Percentiles rank a stretch among this genome's conserved stretches.
Conservation (phyloP, 2,113 vertebrate species). For the Willisornis vidua region DNA sequence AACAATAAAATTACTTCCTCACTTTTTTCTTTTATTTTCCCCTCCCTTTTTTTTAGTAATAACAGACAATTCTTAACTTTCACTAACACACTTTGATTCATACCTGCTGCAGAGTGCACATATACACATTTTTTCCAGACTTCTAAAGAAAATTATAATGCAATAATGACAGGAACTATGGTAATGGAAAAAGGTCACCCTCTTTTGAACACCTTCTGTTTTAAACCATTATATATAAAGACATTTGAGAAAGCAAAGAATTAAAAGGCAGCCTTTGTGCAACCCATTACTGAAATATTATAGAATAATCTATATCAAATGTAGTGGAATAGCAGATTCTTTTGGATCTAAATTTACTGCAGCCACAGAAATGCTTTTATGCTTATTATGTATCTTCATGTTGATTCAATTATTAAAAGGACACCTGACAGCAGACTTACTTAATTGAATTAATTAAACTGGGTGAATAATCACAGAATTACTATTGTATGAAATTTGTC, state of each 20-base stretch:
- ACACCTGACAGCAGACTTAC: conserved; percentile 89
- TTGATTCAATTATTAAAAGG: conserved; percentile 95
- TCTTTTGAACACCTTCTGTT: conserved; percentile 86
- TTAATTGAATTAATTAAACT: conserved; percentile 93
- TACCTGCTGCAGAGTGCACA: conserved; percentile 78
- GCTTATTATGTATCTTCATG: conserved; percentile 88
- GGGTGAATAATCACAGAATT: conserved; percentile 84
- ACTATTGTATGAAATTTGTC: conserved; percentile 81
- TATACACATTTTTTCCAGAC: conserved; percentile 82
- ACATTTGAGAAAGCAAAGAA: conserved; percentile 85
- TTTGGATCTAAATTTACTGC: conserved; percentile 89
- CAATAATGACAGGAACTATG: conserved; percentile 87
- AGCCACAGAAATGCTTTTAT: conserved; percentile 88
- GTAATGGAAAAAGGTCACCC: conserved; percentile 90
- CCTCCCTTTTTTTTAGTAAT: conserved; percentile 58
- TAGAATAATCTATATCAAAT: conserved; percentile 88
- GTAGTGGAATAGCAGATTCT: conserved; percentile 83
- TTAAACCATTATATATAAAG: conserved; percentile 86
- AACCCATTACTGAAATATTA: conserved; percentile 87
- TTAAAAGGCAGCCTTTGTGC: conserved; percentile 88
- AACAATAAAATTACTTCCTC: conserved; percentile 74
- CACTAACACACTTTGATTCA: conserved; percentile 80
- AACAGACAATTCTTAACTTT: conserved; percentile 78
- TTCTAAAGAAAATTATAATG: conserved; percentile 88
- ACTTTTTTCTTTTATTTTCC: background rate